Conservation (phyloP, 1,140 invertebrate genomes). For the Hylyphantes graminicola region DNA sequence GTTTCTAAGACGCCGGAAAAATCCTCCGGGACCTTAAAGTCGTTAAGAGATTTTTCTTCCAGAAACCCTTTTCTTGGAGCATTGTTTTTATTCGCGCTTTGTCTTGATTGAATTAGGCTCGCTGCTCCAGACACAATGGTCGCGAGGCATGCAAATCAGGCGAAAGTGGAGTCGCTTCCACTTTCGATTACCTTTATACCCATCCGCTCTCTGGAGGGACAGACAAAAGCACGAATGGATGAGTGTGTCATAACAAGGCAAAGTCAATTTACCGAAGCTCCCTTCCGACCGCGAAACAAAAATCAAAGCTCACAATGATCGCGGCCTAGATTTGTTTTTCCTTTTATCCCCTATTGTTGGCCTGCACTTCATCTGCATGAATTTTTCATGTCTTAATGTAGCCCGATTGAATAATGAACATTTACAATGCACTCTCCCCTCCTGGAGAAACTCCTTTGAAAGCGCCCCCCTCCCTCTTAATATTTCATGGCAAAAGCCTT, state of each 20-base stretch:
- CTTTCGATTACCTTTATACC: slow-evolving; percentile 56
- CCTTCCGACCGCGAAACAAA: slow-evolving; percentile 44
- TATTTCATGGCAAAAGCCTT: slow-evolving; percentile 57
- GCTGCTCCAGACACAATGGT: slow-evolving; percentile 29
- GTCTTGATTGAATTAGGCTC: slow-evolving; percentile 53
- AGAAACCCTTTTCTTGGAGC: background rate
- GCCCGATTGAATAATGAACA: slow-evolving; percentile 62
- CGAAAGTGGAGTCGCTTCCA: slow-evolving; percentile 23
- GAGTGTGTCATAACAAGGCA: slow-evolving; percentile 54
- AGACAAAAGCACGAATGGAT: slow-evolving; percentile 47
- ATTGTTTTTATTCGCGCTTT: slow-evolving; percentile 57
- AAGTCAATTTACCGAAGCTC: slow-evolving; percentile 59
- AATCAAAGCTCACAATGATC: slow-evolving; percentile 57
- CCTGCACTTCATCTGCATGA: slow-evolving; percentile 62
- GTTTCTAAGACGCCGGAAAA: slow-evolving; percentile 38
- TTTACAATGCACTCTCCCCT: slow-evolving; percentile 56
- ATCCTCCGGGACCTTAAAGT: slow-evolving; percentile 39
- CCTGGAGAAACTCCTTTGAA: slow-evolving; percentile 38
- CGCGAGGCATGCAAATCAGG: slow-evolving; percentile 24
- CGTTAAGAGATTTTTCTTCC: slow-evolving; percentile 43
- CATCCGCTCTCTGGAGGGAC: slow-evolving; percentile 33
- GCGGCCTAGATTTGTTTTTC: slow-evolving; percentile 59
- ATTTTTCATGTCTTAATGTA: slow-evolving; percentile 62
- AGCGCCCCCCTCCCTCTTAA: slow-evolving; percentile 50
- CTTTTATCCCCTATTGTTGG: slow-evolving; percentile 61